phyloP scores from a whole-genome alignment of 2,797 vertebrate species.

The Tangara arthus region DNA sequence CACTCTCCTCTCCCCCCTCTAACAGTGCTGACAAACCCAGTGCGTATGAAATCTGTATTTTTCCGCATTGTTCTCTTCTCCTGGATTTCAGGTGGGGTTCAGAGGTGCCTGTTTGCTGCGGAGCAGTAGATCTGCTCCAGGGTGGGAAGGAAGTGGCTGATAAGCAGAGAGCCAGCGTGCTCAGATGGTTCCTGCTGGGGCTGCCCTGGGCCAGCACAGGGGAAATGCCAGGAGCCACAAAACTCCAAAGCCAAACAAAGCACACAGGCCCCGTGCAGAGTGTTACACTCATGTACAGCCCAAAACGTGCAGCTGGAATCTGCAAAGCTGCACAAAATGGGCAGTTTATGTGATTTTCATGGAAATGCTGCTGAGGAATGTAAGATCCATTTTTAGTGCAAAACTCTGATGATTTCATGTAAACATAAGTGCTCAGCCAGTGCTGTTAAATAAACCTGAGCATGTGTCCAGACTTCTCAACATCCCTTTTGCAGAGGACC shows the following conservation, averaged over 20 bases:
- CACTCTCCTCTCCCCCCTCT: neutral
- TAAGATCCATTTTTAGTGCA: neutral
- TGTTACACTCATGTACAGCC: accelerated
- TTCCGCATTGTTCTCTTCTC: neutral
- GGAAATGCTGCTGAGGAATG: neutral
- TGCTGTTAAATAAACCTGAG: neutral
- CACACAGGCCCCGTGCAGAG: neutral
- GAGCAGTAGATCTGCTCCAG: neutral
- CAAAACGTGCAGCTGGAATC: neutral
- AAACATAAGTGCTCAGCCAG: neutral
- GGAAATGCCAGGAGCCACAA: neutral
- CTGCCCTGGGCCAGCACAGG: neutral
- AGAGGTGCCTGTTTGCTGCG: neutral
- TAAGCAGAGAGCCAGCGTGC: neutral
- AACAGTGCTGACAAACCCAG: neutral
- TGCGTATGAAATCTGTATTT: neutral
- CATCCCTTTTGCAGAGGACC: neutral
- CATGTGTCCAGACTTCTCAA: neutral
- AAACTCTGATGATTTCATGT: neutral
- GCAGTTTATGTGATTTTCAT: neutral
- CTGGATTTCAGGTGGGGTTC: neutral
- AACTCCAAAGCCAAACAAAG: neutral
- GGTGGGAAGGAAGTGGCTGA: neutral
- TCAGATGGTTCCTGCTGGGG: neutral
- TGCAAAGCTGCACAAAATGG: neutral